phyloP scores from a whole-genome alignment of 2,888 invertebrate genomes.

The Ypsolopha sequella region DNA sequence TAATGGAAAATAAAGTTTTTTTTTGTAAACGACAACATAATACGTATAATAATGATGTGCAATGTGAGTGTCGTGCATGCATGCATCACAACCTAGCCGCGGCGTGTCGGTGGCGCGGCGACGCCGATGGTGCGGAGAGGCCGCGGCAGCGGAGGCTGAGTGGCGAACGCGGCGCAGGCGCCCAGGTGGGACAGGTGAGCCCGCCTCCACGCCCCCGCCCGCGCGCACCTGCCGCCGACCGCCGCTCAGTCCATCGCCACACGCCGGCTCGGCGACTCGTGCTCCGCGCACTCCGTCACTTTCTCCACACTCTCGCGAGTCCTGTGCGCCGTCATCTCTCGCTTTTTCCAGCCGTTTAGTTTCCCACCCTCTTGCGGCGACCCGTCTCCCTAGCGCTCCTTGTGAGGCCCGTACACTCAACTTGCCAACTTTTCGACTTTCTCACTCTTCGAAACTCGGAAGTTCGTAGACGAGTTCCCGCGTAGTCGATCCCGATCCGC shows the following conservation, averaged over 20 bases:
- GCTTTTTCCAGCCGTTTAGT: conserved; percentile 57
- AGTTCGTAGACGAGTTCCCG: conserved; percentile 9
- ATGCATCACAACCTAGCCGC: not conserved
- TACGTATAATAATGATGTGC: too few relatives aligned
- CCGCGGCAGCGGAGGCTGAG: conserved; percentile 43
- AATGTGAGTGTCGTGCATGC: conserved; percentile 1
- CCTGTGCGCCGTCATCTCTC: conserved; percentile 56
- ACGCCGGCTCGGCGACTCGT: conserved; percentile 62
- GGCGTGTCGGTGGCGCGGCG: conserved; percentile 4
- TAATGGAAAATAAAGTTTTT: too few relatives aligned
- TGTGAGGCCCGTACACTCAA: conserved; percentile 7
- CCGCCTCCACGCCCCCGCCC: conserved; percentile 58
- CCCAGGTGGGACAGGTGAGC: conserved; percentile 68
- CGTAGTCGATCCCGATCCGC: conserved; percentile 17
- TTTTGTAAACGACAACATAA: too few relatives aligned
- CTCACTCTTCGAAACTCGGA: conserved; percentile 8
- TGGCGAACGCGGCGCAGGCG: conserved; percentile 55
- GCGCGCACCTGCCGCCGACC: conserved; percentile 52
- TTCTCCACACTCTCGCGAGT: conserved; percentile 65
- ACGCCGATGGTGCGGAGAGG: conserved; percentile 10
- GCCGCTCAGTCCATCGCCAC: conserved; percentile 53
- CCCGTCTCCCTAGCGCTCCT: conserved; percentile 35
- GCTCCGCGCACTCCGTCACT: conserved; percentile 66
- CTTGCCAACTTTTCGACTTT: conserved; percentile 21
- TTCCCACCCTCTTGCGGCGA: conserved; percentile 53